Base-by-base conservation (phyloP, 2,888 invertebrate species). In the Tuta absoluta region DNA sequence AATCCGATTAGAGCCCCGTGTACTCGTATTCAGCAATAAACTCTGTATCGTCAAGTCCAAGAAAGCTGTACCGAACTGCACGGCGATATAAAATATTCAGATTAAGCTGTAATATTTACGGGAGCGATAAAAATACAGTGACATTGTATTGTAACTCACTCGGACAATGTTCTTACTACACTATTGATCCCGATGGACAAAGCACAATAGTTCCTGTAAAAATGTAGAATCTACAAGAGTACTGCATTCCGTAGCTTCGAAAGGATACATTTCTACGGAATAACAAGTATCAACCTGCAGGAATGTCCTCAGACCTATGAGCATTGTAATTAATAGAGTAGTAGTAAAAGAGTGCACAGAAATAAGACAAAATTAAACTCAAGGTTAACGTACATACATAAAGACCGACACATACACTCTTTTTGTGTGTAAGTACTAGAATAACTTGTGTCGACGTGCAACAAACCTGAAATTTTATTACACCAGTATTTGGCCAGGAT, bases 211-310 rank as follows among this genome's bases (percentile, higher is more conserved):
- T 14, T 58, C 33, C 19, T 33, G 33, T 78, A 78, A 79, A 82
- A 79, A 74, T 76, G 74, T 72, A 75, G 8, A 33, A 33, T 8
- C 77, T 77, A 73, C 75, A 75, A 45, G 12, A 76, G 17, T 77
- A 73, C 73, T 78, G 78, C 78, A 82, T 77, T 74, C 73, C 79
- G 78, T 78, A 82, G 71, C 73, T 77, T 79, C 77, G 77, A 76
- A 79, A 81, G 78, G 79, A 81, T 84, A 78, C 80, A 80, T 80
- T 81, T 80, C 74, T 72, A 74, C 74, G 69, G 78, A 79, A 80
- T 81, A 79, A 78, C 78, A 79, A 81, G 82, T 82, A 80, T 79
- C 79, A 80, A 75, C 75, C 74, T 67, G 74, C 72, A 8, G 8
- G 33, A 33, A 33, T 33, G 8, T 4, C 33, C 8, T 33, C 4